Percentiles rank a stretch among this genome's conserved stretches.
phyloP scores from a whole-genome alignment of 2,113 vertebrate genomes.

The Spizaetus ornatus region DNA sequence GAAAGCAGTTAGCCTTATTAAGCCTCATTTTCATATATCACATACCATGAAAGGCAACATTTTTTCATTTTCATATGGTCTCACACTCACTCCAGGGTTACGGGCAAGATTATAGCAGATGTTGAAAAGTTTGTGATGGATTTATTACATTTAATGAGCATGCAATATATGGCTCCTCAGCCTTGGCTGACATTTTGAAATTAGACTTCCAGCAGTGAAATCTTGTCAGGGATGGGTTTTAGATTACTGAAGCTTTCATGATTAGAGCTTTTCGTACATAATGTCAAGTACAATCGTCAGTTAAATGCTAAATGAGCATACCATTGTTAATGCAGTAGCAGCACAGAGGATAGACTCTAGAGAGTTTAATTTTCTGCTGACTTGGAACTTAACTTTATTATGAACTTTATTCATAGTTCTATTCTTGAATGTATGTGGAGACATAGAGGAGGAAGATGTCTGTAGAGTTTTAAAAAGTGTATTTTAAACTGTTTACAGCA shows the following conservation, averaged over 20 bases:
- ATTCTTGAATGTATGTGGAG: background rate
- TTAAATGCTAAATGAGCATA: conserved; percentile 50
- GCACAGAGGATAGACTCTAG: background rate
- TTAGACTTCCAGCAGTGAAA: conserved; percentile 68
- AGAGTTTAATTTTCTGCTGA: conserved; percentile 17
- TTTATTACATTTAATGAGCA: conserved; percentile 40
- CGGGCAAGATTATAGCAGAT: background rate
- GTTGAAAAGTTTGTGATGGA: background rate
- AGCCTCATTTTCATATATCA: background rate
- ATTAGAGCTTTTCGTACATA: conserved; percentile 52
- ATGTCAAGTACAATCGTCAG: conserved; percentile 59
- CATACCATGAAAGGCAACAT: background rate
- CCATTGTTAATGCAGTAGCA: background rate
- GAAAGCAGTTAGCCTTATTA: conserved; percentile 15
- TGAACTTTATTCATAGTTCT: background rate
- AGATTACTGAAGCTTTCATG: conserved; percentile 58
- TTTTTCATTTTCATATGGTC: background rate
- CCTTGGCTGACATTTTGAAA: conserved; percentile 66
- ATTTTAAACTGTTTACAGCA: background rate
- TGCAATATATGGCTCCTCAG: conserved; percentile 5
- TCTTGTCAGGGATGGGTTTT: conserved; percentile 58
- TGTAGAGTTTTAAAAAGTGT: background rate
- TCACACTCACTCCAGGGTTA: background rate
- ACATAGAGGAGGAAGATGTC: background rate
- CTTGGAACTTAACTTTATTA: background rate